phyloP scores from a whole-genome alignment of 2,113 vertebrate genomes.

The Vombatus ursinus region DNA sequence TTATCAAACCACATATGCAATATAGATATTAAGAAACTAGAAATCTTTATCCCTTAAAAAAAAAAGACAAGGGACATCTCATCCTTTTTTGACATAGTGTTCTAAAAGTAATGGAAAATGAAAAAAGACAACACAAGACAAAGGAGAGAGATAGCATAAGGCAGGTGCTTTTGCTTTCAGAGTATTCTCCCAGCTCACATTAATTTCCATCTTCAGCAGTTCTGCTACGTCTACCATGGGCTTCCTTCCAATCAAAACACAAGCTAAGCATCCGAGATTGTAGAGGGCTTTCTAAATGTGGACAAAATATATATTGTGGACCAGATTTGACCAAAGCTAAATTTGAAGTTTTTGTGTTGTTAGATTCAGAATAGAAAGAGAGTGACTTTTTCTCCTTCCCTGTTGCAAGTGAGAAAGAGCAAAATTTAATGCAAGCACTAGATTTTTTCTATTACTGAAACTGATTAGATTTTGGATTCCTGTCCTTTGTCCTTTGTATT shows the following conservation, averaged over 20 bases:
- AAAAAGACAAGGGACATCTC: background rate
- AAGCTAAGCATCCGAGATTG: background rate
- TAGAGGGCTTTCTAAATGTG: background rate
- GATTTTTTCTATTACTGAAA: background rate
- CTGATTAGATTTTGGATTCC: background rate
- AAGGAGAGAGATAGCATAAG: background rate
- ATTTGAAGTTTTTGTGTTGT: background rate
- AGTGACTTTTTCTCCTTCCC: background rate
- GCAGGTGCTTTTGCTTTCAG: background rate
- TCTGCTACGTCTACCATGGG: rapidly evolving
- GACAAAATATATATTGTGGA: background rate
- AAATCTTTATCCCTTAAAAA: background rate
- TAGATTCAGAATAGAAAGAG: background rate
- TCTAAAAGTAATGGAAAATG: background rate
- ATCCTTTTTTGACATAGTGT: background rate
- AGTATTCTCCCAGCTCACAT: background rate
- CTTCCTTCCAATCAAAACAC: background rate
- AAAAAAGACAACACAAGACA: background rate
- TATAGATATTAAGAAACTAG: background rate
- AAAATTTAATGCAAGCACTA: background rate
- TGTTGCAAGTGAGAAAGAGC: background rate
- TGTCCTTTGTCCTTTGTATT: background rate
- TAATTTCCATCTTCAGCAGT: background rate
- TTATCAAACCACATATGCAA: conserved; percentile 56
- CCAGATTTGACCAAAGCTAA: background rate